Evolutionary conservation across 2,888 invertebrate genomes (phyloP).

Genomic region (Drosophila quasianomalipes): DNA sequence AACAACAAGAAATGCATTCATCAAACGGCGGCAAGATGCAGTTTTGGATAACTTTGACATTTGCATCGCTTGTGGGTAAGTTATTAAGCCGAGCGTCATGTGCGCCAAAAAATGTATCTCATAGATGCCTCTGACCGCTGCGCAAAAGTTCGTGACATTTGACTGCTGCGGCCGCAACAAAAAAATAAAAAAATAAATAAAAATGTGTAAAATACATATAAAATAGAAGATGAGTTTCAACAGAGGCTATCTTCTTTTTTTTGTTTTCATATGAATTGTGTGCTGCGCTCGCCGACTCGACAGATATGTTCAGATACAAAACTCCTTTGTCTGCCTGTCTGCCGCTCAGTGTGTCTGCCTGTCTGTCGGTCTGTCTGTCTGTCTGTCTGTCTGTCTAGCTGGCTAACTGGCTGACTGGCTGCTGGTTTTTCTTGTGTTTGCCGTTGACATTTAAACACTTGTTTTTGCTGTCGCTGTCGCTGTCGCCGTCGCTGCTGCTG

Average conservation of each 20-base stretch:
- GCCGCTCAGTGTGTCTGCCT: conserved; percentile 8
- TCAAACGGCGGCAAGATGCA: conserved; percentile 64
- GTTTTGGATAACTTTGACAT: conserved; percentile 80
- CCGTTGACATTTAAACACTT: conserved; percentile 78
- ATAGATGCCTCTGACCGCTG: conserved; percentile 56
- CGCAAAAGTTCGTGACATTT: conserved; percentile 65
- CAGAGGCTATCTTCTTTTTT: conserved; percentile 43
- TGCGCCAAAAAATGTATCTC: conserved; percentile 56
- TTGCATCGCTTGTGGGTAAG: conserved; percentile 76
- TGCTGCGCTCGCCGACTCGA: conserved; percentile 25
- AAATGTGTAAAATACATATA: conserved; percentile 9
- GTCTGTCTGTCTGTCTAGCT: conserved; percentile 32
- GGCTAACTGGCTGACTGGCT: conserved; percentile 21
- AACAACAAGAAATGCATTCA: conserved; percentile 35
- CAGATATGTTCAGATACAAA: conserved; percentile 22
- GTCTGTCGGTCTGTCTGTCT: conserved; percentile 34
- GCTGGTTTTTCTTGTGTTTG: conserved; percentile 66
- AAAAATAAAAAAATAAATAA: conserved; percentile 1
- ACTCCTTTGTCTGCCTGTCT: conserved; percentile 52
- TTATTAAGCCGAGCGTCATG: conserved; percentile 60
- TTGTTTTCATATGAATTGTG: conserved; percentile 69
- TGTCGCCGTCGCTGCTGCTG: background rate
- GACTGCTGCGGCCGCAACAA: conserved; percentile 20
- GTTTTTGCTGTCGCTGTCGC: conserved; percentile 56
- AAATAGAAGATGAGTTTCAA: conserved; percentile 67